Evolutionary conservation across 1,140 invertebrate species (phyloP), one percentile per base, ranked within the genome.

Genomic region (Thereuonema tuberculata): DNA sequence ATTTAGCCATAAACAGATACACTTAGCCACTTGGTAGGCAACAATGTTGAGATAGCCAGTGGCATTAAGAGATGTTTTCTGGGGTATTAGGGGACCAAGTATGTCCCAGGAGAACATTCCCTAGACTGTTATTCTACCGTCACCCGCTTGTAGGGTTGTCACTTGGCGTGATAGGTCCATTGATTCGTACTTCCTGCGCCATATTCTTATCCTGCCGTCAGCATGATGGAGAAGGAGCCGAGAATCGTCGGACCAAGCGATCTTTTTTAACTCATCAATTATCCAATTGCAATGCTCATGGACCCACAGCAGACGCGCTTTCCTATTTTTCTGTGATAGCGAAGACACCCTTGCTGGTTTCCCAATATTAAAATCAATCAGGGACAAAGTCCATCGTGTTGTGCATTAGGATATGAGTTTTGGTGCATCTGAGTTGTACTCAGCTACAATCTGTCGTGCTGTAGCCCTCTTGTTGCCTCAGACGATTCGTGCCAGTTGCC

Each of bases 291-390:
- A n/a, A 5, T 17, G 14, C 9, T 31, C 48, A 25, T 27, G 24
- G 58, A 17, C 2, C n/a, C 48, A 59, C 20, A 29, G 28, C 27
- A 52, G 48, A 26, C 29, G 5, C 25, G 1, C 20, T 31, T 59
- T 59, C 48, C 58, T 50, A 27, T 59, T 59, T 29, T 50, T 52
- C n/a, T n/a, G n/a, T n/a, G 2, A 56, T 31, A 56, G 17, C 55
- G 15, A 56, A 37, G 31, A 31, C 55, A 54, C 52, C 23, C 52
- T n/a, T n/a, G n/a, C n/a, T n/a, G n/a, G n/a, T n/a, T n/a, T n/a
- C 24, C 27, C 29, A 24, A 21, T 29, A 43, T 58, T 43, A 21
- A 1, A 15, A 17, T 5, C 43, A 46, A 21, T 48, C 12, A 58
- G 24, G 25, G 1, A 31, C 37, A 58, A 47, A 25, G 23, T 47